Conservation (phyloP, 1,140 invertebrate genomes). For the Choristoneura fumiferana region DNA sequence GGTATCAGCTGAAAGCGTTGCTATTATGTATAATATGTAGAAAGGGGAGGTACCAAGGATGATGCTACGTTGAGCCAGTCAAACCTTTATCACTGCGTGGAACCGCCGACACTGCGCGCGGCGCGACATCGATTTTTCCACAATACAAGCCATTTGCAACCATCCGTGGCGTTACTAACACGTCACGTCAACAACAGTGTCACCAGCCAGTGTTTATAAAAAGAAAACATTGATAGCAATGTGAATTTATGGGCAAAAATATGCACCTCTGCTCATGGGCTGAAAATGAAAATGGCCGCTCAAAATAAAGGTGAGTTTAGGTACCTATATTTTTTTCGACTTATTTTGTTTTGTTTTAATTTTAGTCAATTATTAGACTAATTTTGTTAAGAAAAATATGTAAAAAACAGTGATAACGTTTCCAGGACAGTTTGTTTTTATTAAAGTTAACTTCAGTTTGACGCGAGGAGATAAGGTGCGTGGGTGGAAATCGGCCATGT, state of each 20-base stretch:
- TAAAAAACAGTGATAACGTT: slow-evolving; percentile 5
- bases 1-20: slow-evolving; percentile 10
- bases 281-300: slow-evolving; percentile 56
- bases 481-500: slow-evolving; percentile 63
- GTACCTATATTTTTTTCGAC: slow-evolving; percentile 20
- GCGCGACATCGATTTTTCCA: slow-evolving; percentile 73
- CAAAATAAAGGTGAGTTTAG: slow-evolving; percentile 69
- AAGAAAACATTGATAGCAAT: slow-evolving; percentile 37
- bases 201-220: slow-evolving; percentile 31
- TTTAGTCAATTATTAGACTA: too few relatives aligned
- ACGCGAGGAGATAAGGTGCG: slow-evolving; percentile 52
- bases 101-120: slow-evolving; percentile 62
- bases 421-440: slow-evolving; percentile 40
- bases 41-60: slow-evolving; percentile 11
- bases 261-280: slow-evolving; percentile 47
- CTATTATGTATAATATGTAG: not conserved
- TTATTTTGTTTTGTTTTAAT: slow-evolving; percentile 24
- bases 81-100: slow-evolving; percentile 58
- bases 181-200: slow-evolving; percentile 42
- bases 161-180: slow-evolving; percentile 67
- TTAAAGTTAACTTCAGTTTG: slow-evolving; percentile 40
- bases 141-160: slow-evolving; percentile 66
- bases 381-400: too few relatives aligned
- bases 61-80: slow-evolving; percentile 4
- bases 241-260: slow-evolving; percentile 53